Evolutionary conservation across 2,113 vertebrate species (phyloP).

Genomic region (Tor tambroides): DNA sequence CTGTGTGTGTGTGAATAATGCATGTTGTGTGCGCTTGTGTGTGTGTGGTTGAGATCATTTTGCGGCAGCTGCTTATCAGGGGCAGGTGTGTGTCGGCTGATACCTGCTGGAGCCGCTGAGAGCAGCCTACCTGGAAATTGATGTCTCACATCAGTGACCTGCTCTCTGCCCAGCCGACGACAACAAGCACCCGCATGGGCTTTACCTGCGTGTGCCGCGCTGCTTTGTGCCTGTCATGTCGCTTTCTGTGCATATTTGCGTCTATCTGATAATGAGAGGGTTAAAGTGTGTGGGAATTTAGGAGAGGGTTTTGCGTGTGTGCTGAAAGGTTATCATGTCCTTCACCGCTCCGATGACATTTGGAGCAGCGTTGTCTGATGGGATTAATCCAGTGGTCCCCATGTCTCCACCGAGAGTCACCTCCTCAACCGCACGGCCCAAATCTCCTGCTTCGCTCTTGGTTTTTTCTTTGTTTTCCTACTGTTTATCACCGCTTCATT

Average conservation of each 20-base stretch:
- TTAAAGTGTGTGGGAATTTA: conserved; percentile 34
- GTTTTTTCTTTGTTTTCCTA: neutral
- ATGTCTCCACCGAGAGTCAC: conserved; percentile 47
- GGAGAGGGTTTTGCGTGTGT: neutral
- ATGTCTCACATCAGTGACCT: conserved; percentile 81
- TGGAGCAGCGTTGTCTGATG: conserved; percentile 69
- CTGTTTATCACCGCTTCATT: conserved; percentile 26
- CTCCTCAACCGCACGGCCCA: neutral
- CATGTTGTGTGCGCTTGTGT: conserved; percentile 19
- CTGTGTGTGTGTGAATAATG: conserved; percentile 56
- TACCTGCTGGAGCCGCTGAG: conserved; percentile 79
- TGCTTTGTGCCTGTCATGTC: conserved; percentile 33
- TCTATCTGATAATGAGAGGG: conserved; percentile 33
- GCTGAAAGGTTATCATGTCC: conserved; percentile 76
- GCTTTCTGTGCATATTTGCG: conserved; percentile 28
- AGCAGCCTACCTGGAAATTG: conserved; percentile 86
- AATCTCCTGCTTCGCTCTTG: conserved; percentile 13
- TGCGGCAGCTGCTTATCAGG: conserved; percentile 80
- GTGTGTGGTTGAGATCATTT: conserved; percentile 70
- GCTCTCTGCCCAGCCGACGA: conserved; percentile 71
- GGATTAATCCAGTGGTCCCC: conserved; percentile 71
- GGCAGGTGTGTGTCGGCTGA: conserved; percentile 81
- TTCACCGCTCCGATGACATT: conserved; percentile 77
- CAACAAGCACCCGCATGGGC: conserved; percentile 52
- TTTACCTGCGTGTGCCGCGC: conserved; percentile 15